A percentile compares a stretch with the other conserved stretches of the same genome.
Evolutionary conservation across 2,888 invertebrate species (phyloP).

Genomic region (Dicycla oo): DNA sequence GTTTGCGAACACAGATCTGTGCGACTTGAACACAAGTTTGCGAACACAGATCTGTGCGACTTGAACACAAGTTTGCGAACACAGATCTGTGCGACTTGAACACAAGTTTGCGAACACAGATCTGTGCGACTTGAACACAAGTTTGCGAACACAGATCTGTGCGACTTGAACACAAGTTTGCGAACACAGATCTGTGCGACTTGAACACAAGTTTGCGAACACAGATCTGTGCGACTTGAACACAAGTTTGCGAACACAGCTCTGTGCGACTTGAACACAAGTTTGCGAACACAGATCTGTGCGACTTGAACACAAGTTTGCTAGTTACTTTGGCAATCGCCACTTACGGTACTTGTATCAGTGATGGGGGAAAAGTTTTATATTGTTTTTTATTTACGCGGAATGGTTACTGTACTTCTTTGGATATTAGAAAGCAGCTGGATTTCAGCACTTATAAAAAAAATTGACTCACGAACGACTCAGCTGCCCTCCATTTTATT

Average conservation of each 20-base stretch:
- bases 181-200: slow-evolving; percentile 4
- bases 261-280: slow-evolving; percentile 4
- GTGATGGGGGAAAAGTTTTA: slow-evolving; percentile 5
- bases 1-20: slow-evolving; percentile 7
- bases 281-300: too few species aligned
- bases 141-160: slow-evolving; percentile 7
- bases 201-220: slow-evolving; percentile 7
- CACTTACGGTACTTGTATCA: background rate
- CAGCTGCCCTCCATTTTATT: background rate
- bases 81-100: slow-evolving; percentile 1
- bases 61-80: slow-evolving; percentile 7
- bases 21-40: slow-evolving; percentile 4
- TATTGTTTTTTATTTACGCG: background rate
- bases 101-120: slow-evolving; percentile 5
- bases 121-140: slow-evolving; percentile 4
- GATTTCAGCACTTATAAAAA: background rate
- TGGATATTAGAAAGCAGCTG: slow-evolving; percentile 2
- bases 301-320: slow-evolving; percentile 1
- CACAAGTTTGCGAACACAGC: slow-evolving; percentile 6
- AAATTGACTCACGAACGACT: too few species aligned
- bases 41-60: slow-evolving; percentile 4
- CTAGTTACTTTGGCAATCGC: background rate
- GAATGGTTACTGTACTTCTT: background rate
- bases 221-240: slow-evolving; percentile 1
- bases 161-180: slow-evolving; percentile 4